Conservation (phyloP, 2,888 invertebrate genomes). For the Drosophila paramelanica region DNA sequence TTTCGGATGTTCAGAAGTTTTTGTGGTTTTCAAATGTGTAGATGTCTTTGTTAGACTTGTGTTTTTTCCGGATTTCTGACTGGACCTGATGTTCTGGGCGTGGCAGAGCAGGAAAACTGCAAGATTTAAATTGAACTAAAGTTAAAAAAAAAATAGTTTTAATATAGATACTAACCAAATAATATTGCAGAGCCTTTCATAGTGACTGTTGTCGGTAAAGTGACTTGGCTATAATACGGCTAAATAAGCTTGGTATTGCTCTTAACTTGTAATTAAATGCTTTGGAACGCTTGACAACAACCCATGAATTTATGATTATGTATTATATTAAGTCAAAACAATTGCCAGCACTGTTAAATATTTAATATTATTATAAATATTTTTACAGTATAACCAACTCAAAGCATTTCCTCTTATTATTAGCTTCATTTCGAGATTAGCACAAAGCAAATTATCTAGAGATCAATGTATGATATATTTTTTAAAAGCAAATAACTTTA, state of each 20-base stretch:
- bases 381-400: no score
- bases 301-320: neutral
- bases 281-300: neutral
- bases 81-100: neutral
- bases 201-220: neutral
- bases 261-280: neutral
- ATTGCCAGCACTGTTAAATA: no score
- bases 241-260: neutral
- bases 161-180: conserved; percentile 11
- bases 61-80: conserved; percentile 4
- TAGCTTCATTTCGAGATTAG: no score
- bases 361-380: no score
- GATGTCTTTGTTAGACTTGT: neutral
- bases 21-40: no score
- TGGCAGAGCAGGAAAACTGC: conserved; percentile 11
- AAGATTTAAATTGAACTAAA: neutral
- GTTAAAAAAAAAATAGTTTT: neutral
- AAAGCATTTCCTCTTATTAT: no score
- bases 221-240: neutral
- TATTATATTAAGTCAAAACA: no score
- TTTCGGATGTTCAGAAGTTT: no score
- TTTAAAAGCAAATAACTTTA: neutral
- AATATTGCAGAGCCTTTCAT: conserved; percentile 16
- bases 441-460: neutral
- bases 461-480: neutral